Conservation (phyloP, 2,797 vertebrate genomes). For the Microctenopoma steveboyesi region DNA sequence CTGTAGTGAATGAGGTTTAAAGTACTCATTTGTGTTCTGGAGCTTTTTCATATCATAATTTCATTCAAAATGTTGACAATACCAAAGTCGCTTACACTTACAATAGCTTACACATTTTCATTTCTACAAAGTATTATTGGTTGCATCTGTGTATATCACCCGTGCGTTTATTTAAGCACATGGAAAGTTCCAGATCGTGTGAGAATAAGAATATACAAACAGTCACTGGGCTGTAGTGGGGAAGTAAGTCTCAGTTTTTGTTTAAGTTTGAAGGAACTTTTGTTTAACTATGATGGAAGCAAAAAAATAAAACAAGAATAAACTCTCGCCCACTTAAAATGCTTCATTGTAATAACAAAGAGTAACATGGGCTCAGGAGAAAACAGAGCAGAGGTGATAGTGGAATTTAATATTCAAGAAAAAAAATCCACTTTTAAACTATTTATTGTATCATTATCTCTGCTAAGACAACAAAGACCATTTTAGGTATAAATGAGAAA, state of each 20-base stretch:
- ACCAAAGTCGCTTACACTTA: neutral
- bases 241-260: neutral
- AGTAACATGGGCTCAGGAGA: neutral
- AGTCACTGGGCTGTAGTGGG: neutral
- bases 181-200: conserved; percentile 6
- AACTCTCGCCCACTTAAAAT: too few species aligned
- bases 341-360: neutral
- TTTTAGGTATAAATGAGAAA: too few species aligned
- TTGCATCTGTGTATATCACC: neutral
- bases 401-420: too few species aligned
- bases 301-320: too few species aligned
- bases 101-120: neutral
- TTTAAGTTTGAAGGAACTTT: neutral
- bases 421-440: too few species aligned
- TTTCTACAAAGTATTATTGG: neutral
- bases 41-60: too few species aligned
- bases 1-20: neutral
- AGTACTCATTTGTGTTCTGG: neutral
- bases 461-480: too few species aligned
- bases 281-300: neutral
- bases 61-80: neutral
- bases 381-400: neutral
- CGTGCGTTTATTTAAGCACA: conserved; percentile 1
- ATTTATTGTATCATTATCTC: too few species aligned
- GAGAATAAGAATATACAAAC: neutral